These are phyloP conservation scores for Dichetophora obliterata DNA, from an alignment of 2,888 invertebrate species.

Conservation along the genomic window DNA sequence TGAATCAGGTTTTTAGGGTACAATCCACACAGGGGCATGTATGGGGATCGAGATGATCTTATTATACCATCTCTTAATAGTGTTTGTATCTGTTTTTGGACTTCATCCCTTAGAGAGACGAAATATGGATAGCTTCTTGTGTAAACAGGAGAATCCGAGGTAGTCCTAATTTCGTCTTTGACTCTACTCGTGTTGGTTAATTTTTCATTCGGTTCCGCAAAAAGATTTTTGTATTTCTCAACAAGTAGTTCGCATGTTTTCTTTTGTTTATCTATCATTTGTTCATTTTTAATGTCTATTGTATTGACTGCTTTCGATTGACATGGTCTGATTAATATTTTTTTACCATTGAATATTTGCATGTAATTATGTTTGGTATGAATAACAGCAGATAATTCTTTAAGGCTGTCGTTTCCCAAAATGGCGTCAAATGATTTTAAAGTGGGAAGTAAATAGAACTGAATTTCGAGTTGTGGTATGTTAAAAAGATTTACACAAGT, in stretches of 20 bases:
- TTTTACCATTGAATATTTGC: conserved; percentile 7
- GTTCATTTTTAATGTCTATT: not conserved
- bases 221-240: not conserved
- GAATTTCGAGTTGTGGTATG: not conserved
- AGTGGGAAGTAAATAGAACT: conserved; percentile 35
- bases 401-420: too few species aligned
- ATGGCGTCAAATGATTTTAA: too few species aligned
- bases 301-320: conserved; percentile 25
- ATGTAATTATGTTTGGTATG: conserved; percentile 17
- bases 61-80: conserved; percentile 36
- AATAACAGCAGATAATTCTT: too few species aligned
- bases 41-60: conserved; percentile 35
- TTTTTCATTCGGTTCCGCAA: conserved; percentile 39
- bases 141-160: conserved; percentile 28
- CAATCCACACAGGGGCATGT: conserved; percentile 35
- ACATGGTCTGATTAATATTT: conserved; percentile 24
- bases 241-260: not conserved
- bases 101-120: conserved; percentile 28
- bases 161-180: conserved; percentile 36
- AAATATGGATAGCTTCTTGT: conserved; percentile 40
- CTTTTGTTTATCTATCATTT: not conserved
- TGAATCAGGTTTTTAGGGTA: conserved; percentile 31
- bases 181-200: conserved; percentile 34
- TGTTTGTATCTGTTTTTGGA: conserved; percentile 37
- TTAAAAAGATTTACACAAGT: conserved; percentile 27